Base-by-base conservation (phyloP, 37 sponge, comb jelly and placozoan species). In the Oopsacas minuta region DNA sequence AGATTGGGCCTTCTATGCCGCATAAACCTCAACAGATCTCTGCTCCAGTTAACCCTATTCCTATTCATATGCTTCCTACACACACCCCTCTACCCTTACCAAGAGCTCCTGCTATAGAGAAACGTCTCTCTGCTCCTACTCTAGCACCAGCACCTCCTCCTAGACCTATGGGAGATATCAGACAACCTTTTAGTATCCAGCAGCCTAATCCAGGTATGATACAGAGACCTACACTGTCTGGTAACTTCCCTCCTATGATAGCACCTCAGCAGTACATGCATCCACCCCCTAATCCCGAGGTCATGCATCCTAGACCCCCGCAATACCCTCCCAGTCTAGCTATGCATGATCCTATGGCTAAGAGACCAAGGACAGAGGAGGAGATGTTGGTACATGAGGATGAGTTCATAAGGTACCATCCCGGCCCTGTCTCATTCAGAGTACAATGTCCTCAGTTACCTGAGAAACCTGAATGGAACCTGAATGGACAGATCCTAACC, bases 371-470 rank as follows among this genome's bases (percentile, higher is more conserved):
- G 17, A 37, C 82, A 10, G 94, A 92, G 0, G 36, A 35, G 0
- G 91, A 89, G n/a, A 75, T 85, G 17, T 69, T 92, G 0, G 85
- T 92, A 8, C 91, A 89, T 0, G 95, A 94, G 51, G 61, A 87
- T n/a, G 69, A 87, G 35, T 94, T 92, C 83, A 85, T 94, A 22
- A 38, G 88, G 51, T 38, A 35, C 20, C 81, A 94, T 85, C 95
- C 92, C 92, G 92, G 92, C 32, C 89, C 91, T 0, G 95, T 94
- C 17, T 87, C 89, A 28, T 91, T 94, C 87, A 87, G 85, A 53
- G 91, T 94, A 0, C 90, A 87, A 83, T 85, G 90, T n/a, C 93
- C 95, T 5, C 87, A 81, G 35, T 17, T 92, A 10, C 88, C 88
- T 0, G 95, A 94, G 0, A 85, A 93, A 22, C 61, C 88, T 8